phyloP scores from a whole-genome alignment of 1,140 invertebrate genomes.

The Capitella teleta region DNA sequence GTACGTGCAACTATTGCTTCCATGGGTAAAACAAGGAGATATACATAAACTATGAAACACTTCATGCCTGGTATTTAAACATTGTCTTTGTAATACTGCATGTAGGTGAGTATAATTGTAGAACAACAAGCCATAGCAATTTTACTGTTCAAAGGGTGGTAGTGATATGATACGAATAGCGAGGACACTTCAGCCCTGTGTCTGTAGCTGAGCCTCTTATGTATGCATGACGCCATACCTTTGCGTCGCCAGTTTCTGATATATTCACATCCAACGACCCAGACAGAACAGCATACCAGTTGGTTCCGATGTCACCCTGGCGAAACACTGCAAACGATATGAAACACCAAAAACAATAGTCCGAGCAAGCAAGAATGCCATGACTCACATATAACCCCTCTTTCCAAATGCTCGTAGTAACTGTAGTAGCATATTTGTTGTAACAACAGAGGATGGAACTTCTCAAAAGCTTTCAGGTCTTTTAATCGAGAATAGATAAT shows the following conservation, averaged over 20 bases:
- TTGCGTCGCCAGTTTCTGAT: slow-evolving; percentile 48
- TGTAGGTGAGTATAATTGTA: too few species aligned
- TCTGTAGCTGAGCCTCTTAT: too few species aligned
- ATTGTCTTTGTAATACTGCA: too few species aligned
- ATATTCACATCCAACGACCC: slow-evolving; percentile 57
- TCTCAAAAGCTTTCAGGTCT: slow-evolving; percentile 51
- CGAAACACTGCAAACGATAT: slow-evolving; percentile 55
- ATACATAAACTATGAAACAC: too few species aligned
- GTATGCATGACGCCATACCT: too few species aligned
- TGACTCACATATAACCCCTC: slow-evolving; percentile 63
- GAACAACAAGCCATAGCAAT: too few species aligned
- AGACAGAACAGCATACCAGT: slow-evolving; percentile 64
- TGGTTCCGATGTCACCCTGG: slow-evolving; percentile 62
- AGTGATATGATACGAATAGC: too few species aligned
- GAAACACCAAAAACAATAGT: neutral
- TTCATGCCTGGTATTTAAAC: too few species aligned
- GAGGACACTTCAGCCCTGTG: too few species aligned
- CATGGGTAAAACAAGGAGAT: too few species aligned
- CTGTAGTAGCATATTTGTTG: slow-evolving; percentile 56
- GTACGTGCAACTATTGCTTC: too few species aligned
- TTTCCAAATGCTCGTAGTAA: slow-evolving; percentile 62
- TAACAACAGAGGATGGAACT: slow-evolving; percentile 57
- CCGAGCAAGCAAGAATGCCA: neutral
- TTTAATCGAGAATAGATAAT: slow-evolving; percentile 41
- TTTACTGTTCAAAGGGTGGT: too few species aligned